These are phyloP conservation scores for Synodontis membranacea DNA, from an alignment of 2,113 vertebrate genomes.

Conservation along the genomic window DNA sequence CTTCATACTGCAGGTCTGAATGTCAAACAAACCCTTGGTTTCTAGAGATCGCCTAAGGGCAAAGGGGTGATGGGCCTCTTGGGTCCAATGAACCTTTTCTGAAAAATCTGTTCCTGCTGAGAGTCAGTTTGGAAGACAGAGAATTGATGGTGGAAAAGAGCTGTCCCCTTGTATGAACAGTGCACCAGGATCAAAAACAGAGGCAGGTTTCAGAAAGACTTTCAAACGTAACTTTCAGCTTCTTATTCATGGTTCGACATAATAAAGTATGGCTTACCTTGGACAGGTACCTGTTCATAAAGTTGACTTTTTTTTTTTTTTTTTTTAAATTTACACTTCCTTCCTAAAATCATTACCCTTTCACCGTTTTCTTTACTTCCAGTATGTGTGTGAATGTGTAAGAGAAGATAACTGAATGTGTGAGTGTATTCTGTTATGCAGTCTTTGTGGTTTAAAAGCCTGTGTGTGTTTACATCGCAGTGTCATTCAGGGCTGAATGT, in stretches of 20 bases:
- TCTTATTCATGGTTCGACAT: neutral
- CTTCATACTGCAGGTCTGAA: neutral
- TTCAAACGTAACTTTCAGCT: neutral
- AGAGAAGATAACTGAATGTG: constrained; percentile 14
- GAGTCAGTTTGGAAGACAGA: constrained; percentile 1
- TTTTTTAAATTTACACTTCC: constrained; percentile 40
- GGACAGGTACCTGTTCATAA: constrained; percentile 10
- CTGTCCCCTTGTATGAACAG: neutral
- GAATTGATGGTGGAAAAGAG: neutral
- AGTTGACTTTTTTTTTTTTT: neutral
- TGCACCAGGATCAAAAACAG: neutral
- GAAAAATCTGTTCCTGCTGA: constrained; percentile 26
- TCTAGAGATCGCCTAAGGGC: constrained; percentile 23
- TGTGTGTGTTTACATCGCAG: constrained; percentile 56
- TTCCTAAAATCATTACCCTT: constrained; percentile 52
- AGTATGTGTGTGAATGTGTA: constrained; percentile 9
- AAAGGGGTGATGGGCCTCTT: neutral
- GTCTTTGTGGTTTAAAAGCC: constrained; percentile 49
- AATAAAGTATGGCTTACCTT: neutral
- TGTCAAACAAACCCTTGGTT: constrained; percentile 1
- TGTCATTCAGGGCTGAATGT: constrained; percentile 54
- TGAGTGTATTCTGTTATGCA: constrained; percentile 38
- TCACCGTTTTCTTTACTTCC: constrained; percentile 47
- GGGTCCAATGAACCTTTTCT: constrained; percentile 12
- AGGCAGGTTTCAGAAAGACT: neutral